Evolutionary conservation across 2,113 vertebrate genomes (phyloP).

Genomic region (Axis porcinus): DNA sequence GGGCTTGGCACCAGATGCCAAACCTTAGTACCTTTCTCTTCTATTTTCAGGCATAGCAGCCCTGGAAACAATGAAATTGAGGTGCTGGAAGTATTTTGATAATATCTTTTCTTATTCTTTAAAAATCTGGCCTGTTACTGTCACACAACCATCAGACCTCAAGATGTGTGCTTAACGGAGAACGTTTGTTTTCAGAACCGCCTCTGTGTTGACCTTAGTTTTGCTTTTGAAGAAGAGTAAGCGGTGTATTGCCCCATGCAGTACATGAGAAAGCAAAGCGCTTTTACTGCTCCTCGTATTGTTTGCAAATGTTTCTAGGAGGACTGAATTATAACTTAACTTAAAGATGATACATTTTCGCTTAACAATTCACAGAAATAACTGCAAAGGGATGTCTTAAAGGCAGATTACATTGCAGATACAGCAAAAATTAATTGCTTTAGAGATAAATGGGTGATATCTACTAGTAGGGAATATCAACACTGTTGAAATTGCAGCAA

Average conservation of each 20-base stretch:
- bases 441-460: not conserved
- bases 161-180: not conserved
- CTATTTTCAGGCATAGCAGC: not conserved
- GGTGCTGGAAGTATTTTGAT: not conserved
- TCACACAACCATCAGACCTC: not conserved
- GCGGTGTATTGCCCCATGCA: not conserved
- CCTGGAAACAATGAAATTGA: not conserved
- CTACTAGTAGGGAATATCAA: not conserved
- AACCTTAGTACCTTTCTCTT: not conserved
- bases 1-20: not conserved
- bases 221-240: slow-evolving; percentile 51
- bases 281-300: slow-evolving; percentile 1
- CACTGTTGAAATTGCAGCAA: not conserved
- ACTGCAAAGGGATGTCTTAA: slow-evolving; percentile 16
- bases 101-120: not conserved
- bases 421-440: slow-evolving; percentile 20
- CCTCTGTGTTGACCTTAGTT: slow-evolving; percentile 24
- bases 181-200: slow-evolving; percentile 12
- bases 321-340: slow-evolving; percentile 4
- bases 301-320: slow-evolving; percentile 6
- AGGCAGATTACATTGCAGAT: slow-evolving; percentile 14
- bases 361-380: slow-evolving; percentile 36
- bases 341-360: slow-evolving; percentile 26
- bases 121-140: not conserved
- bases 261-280: not conserved